Evolutionary conservation across 2,113 vertebrate genomes (phyloP).

Genomic region (Ageneiosus marmoratus): DNA sequence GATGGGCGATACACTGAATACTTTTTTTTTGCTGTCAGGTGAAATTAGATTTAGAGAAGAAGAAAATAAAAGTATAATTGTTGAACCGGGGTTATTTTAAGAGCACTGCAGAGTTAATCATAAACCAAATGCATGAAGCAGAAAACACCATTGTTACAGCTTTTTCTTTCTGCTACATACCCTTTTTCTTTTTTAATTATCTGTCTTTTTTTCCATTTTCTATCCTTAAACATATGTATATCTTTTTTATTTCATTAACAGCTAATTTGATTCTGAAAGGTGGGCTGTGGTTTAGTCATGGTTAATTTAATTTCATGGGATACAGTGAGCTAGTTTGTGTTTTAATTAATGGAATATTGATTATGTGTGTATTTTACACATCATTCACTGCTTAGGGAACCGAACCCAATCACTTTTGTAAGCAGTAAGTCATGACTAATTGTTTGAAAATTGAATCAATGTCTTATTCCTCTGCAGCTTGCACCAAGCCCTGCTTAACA

Average conservation of each 20-base stretch:
- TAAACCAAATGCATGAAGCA: conserved; percentile 30
- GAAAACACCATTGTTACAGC: conserved; percentile 23
- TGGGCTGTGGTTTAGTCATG: background rate
- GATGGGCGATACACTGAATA: background rate
- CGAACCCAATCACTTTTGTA: conserved; percentile 60
- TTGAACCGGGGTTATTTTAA: conserved; percentile 41
- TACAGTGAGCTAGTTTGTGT: conserved; percentile 14
- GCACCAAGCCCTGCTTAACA: conserved; percentile 35
- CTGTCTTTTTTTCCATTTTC: background rate
- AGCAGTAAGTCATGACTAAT: conserved; percentile 71
- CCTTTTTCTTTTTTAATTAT: background rate
- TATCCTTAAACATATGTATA: background rate
- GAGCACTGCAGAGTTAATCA: conserved; percentile 53
- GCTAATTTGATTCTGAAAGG: background rate
- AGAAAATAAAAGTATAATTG: conserved; percentile 26
- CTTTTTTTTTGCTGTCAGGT: conserved; percentile 8
- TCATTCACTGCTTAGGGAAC: conserved; percentile 48
- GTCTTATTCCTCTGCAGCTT: conserved; percentile 52
- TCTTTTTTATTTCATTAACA: background rate
- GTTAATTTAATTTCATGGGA: background rate
- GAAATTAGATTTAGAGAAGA: conserved; percentile 21
- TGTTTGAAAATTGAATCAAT: conserved; percentile 66
- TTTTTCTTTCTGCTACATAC: background rate
- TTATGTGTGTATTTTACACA: conserved; percentile 22
- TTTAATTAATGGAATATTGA: conserved; percentile 33